Evolutionary conservation across 2,113 vertebrate species (phyloP).

Genomic region (Tragelaphus strepsiceros): DNA sequence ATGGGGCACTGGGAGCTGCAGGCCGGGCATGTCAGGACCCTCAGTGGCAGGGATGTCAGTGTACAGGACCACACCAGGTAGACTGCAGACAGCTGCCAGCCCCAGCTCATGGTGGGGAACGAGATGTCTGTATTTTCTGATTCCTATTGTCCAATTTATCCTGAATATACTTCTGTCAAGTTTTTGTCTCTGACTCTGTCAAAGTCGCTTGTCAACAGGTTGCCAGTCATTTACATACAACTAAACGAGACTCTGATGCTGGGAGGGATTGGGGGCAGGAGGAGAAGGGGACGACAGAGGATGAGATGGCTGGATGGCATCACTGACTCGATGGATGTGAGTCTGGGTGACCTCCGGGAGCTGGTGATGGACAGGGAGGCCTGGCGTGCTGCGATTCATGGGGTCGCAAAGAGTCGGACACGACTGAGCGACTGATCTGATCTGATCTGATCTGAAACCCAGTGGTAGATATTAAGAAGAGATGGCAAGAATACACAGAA

Average conservation of each 20-base stretch:
- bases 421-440: no score
- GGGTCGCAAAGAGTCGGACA: no score
- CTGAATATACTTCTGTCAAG: neutral
- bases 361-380: no score
- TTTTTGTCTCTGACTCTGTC: neutral
- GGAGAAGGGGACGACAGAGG: no score
- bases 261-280: no score
- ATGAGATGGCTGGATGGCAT: no score
- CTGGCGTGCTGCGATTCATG: no score
- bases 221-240: neutral
- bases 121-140: neutral
- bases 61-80: neutral
- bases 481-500: no score
- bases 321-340: no score
- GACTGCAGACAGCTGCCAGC: neutral
- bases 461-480: no score
- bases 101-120: neutral
- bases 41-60: neutral
- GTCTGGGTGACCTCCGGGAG: no score
- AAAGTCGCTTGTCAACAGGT: neutral
- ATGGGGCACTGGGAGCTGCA: neutral
- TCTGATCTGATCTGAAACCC: no score
- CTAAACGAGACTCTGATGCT: neutral
- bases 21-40: neutral
- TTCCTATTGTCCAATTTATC: neutral